Percentiles rank a stretch among this genome's conserved stretches.
phyloP scores from a whole-genome alignment of 2,113 vertebrate genomes.

The Xyrauchen texanus region DNA sequence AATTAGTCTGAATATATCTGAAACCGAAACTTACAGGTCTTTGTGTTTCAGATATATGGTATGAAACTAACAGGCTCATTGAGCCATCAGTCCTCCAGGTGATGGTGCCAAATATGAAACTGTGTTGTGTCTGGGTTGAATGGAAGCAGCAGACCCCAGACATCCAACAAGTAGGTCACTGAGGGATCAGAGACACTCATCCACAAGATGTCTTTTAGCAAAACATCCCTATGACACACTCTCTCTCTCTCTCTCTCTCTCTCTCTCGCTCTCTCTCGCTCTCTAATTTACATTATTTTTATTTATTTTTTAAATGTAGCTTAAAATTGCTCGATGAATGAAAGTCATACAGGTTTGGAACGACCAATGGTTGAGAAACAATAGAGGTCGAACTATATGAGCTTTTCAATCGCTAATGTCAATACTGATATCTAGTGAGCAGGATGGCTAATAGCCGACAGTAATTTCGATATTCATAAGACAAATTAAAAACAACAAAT shows the following conservation, averaged over 20 bases:
- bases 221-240: slow-evolving; percentile 45
- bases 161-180: slow-evolving; percentile 42
- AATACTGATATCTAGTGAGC: too few relatives aligned
- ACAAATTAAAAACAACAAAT: too few relatives aligned
- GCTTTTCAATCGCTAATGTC: too few relatives aligned
- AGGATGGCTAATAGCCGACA: too few relatives aligned
- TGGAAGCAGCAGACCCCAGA: slow-evolving; percentile 22
- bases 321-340: too few relatives aligned
- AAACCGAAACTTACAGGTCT: background rate
- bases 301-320: too few relatives aligned
- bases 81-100: slow-evolving; percentile 31
- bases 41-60: background rate
- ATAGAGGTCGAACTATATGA: too few relatives aligned
- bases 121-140: slow-evolving; percentile 17
- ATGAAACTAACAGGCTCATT: slow-evolving; percentile 39
- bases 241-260: slow-evolving; percentile 39
- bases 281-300: background rate
- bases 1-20: too few relatives aligned
- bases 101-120: slow-evolving; percentile 40
- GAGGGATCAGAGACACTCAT: slow-evolving; percentile 33
- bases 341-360: too few relatives aligned
- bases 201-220: slow-evolving; percentile 30
- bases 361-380: too few relatives aligned
- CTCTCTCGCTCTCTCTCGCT: slow-evolving; percentile 1
- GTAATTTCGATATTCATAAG: too few relatives aligned